These are phyloP conservation scores for Talpa occidentalis DNA, from an alignment of 2,113 vertebrate species.

Conservation along the genomic window DNA sequence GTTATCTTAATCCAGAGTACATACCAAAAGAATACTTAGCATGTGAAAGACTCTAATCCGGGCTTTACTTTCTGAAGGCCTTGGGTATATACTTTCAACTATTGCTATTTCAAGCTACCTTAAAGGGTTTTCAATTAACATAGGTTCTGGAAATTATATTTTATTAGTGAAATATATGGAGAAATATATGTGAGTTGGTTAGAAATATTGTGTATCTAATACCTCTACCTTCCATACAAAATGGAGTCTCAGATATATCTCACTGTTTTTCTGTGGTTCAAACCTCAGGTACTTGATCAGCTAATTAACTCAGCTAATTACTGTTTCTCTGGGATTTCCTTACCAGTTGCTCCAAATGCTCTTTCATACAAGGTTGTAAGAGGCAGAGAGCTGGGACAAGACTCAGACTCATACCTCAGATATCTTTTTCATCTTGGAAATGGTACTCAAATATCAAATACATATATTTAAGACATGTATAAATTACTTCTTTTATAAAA, in stretches of 20 bases:
- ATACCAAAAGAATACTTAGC: neutral
- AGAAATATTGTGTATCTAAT: neutral
- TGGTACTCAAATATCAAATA: conserved; percentile 3
- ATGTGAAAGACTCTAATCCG: neutral
- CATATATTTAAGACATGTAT: neutral
- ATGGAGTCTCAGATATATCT: neutral
- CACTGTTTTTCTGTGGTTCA: neutral
- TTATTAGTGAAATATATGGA: neutral
- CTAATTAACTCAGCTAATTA: neutral
- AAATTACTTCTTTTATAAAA: neutral
- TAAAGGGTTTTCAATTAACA: neutral
- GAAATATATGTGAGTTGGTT: neutral
- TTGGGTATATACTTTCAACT: neutral
- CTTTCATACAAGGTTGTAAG: neutral
- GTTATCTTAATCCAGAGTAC: neutral
- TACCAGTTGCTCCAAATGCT: neutral
- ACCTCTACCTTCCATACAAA: neutral
- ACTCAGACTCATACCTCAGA: neutral
- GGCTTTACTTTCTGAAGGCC: conserved; percentile 21
- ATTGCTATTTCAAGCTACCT: neutral
- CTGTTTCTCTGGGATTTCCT: neutral
- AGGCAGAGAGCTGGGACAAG: neutral
- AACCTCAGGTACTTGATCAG: neutral
- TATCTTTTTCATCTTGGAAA: neutral
- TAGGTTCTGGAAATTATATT: neutral